These are phyloP conservation scores for Bolborhynchus lineola DNA, from an alignment of 2,113 vertebrate species.

Conservation along the genomic window DNA sequence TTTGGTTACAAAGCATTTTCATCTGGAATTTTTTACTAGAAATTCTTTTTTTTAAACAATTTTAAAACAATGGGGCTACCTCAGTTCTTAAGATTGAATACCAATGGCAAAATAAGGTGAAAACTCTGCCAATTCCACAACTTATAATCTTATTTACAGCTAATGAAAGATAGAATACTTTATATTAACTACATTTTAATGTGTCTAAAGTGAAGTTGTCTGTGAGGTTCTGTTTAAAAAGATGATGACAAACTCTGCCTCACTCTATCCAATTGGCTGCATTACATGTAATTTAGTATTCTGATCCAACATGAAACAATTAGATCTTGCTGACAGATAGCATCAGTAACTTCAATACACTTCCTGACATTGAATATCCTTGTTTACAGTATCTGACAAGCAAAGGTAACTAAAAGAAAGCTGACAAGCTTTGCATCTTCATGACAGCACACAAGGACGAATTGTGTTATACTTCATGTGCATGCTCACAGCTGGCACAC, in stretches of 20 bases:
- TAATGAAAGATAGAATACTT: neutral
- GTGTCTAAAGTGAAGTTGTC: neutral
- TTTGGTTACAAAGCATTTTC: neutral
- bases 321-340: neutral
- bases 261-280: neutral
- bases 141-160: neutral
- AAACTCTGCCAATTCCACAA: neutral
- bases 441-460: neutral
- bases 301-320: neutral
- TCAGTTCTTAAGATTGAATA: neutral
- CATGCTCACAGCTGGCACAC: constrained; percentile 26
- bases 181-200: neutral
- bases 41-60: neutral
- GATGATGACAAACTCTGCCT: neutral
- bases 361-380: neutral
- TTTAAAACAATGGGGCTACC: neutral
- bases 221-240: neutral
- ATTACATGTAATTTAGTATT: neutral
- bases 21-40: neutral
- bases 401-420: neutral
- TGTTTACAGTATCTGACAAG: neutral
- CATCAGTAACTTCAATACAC: neutral
- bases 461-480: neutral
- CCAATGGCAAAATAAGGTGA: neutral
- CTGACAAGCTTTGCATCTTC: neutral